These are phyloP conservation scores for Drosophila prostipennis DNA, from an alignment of 2,888 invertebrate species.

Conservation along the genomic window DNA sequence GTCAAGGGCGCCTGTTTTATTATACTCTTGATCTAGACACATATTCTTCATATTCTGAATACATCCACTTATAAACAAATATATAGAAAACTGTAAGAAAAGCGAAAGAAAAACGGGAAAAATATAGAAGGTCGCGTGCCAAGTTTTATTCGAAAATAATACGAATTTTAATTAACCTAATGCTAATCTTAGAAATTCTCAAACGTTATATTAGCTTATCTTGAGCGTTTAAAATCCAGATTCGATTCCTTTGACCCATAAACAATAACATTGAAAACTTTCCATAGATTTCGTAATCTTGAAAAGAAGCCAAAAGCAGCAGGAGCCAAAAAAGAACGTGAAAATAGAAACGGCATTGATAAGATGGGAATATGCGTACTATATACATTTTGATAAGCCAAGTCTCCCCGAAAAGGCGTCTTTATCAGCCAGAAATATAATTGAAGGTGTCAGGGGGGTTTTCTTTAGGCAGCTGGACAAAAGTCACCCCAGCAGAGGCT, in stretches of 20 bases:
- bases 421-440: slow-evolving; percentile 19
- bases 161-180: background rate
- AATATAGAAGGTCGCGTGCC: slow-evolving; percentile 57
- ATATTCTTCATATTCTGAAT: background rate
- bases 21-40: slow-evolving; percentile 43
- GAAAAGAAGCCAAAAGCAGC: slow-evolving; percentile 4
- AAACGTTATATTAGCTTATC: background rate
- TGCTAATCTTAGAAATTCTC: slow-evolving; percentile 3
- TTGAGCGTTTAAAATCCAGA: background rate
- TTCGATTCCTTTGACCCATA: slow-evolving; percentile 50
- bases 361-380: slow-evolving; percentile 36
- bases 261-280: slow-evolving; percentile 53
- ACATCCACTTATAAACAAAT: slow-evolving; percentile 16
- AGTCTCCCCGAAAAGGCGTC: slow-evolving; percentile 37
- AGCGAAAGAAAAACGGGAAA: slow-evolving; percentile 17
- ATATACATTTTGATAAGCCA: slow-evolving; percentile 44
- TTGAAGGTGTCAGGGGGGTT: background rate
- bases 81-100: slow-evolving; percentile 11
- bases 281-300: slow-evolving; percentile 65
- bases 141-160: slow-evolving; percentile 54
- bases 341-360: slow-evolving; percentile 44
- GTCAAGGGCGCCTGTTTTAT: slow-evolving; percentile 27
- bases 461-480: slow-evolving; percentile 24
- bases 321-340: slow-evolving; percentile 2
- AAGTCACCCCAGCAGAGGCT: slow-evolving; percentile 37